Evolutionary conservation across 2,888 invertebrate genomes (phyloP), one percentile per base, ranked within the genome.

Genomic region (Sceliomorpha sp.): DNA sequence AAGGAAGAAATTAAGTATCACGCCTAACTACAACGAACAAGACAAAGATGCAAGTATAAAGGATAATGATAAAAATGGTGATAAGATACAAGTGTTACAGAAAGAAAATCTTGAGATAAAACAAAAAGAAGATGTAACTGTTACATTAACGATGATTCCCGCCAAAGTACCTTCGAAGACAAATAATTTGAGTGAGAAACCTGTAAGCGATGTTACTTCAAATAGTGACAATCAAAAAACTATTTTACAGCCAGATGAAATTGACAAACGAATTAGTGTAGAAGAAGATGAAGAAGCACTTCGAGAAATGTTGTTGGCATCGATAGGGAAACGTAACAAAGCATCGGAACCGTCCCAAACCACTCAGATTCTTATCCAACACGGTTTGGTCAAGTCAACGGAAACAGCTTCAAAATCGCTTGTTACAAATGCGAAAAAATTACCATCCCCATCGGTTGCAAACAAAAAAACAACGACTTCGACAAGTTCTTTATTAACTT

Each of bases 261-360:
- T 26, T 7, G 27, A 72, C 12, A 75, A 81, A 40, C 79, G 83
- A 55, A 67, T 73, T 24, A 88, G 86, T 31, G 15, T 84, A 1
- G 88, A 88, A 0, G 88, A 88, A n/a, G 88, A 88, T 39, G 88
- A 86, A 36, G 81, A 87, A 37, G 77, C 74, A n/a, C 73, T 88
- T 1, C 71, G 88, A 32, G 83, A 82, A 12, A 74, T 81, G 63
- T 50, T 87, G 13, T 45, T 88, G 6, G 88, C 87, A 10, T 87
- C 86, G 7, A 59, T 88, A 15, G 78, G 80, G 1, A 87, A 83
- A 60, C 72, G 83, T 2, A 31, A 66, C n/a, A 81, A 75, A 20
- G 15, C 42, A n/a, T 4, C 45, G 4, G 55, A 62, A 20, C 5
- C 15, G 1, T 1, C 20, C n/a, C 39, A 44, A 10, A 0, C 24